Base-by-base conservation (phyloP, 2,113 vertebrate species). In the Vanacampus margaritifer region DNA sequence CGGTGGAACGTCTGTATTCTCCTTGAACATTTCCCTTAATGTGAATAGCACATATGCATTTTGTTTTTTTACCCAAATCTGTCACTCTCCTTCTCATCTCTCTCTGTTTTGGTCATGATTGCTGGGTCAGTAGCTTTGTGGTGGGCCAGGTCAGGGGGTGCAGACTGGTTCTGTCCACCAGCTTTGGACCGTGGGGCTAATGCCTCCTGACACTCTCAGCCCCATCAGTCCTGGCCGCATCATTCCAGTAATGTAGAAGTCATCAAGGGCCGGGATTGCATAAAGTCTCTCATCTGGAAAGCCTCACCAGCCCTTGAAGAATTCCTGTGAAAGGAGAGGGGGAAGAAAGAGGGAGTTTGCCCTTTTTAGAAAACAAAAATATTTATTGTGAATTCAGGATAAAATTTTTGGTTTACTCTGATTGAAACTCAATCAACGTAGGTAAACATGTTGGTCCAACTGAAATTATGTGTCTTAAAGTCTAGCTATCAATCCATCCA, bases 221-320 rank as follows among this genome's bases (percentile, higher is more conserved):
- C 85, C 81, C 80, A 84, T 87, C 86, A 84, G 69, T 76, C 84
- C 75, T 12, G 26, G 79, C 85, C 74, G 73, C 80, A 90, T 87
- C 74, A 90, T 84, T 84, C 78, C 74, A 83, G 82, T 89, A 86
- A 88, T 87, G 80, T 84, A 86, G 79, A 81, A 89, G 86, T 85
- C 80, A 85, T 80, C 80, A 24, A 62, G 81, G 80, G 83, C 79
- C 68, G 46, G 75, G 79, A 84, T 88, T 82, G 86, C 84, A 76
- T 86, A 81, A 86, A 80, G 85, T 86, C 78, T 86, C 69, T 89
- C 84, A 86, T 81, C 87, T 84, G 86, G 86, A 89, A 89, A 87
- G 77, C 77, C 79, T 84, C 81, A 87, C 79, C 84, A 77, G 72
- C 58, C 75, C 78, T 81, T 75, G 68, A 68, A 65, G 70, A 86